Percentiles rank a stretch among this genome's conserved stretches.
phyloP scores from a whole-genome alignment of 2,113 vertebrate species.

The Nesoenas mayeri region DNA sequence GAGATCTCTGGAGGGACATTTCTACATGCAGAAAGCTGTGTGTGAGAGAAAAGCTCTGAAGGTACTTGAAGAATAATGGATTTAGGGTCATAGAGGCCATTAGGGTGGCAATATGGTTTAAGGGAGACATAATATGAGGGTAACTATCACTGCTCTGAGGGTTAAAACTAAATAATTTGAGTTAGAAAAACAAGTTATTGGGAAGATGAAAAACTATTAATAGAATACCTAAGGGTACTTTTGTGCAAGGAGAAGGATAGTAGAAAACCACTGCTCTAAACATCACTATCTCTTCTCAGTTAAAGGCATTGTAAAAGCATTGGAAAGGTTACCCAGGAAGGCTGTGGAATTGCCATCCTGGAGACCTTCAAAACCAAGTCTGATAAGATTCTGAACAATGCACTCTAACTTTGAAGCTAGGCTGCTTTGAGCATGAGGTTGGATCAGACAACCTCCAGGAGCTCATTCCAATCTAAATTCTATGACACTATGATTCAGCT shows the following conservation, averaged over 20 bases:
- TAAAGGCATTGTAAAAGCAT: neutral
- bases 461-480: neutral
- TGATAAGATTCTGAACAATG: neutral
- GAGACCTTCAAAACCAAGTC: neutral
- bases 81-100: neutral
- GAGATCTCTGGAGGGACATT: neutral
- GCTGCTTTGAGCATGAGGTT: neutral
- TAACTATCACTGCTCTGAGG: neutral
- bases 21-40: neutral
- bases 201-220: neutral
- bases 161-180: neutral
- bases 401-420: neutral
- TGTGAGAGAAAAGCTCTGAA: neutral
- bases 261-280: neutral
- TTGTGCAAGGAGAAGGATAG: neutral
- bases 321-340: neutral
- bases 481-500: neutral
- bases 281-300: neutral
- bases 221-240: neutral
- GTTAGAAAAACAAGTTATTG: neutral
- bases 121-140: neutral
- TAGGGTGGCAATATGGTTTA: neutral
- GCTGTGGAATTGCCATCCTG: neutral
- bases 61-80: neutral
- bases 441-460: neutral